Evolutionary conservation across 2,888 invertebrate species (phyloP), one percentile per base, ranked within the genome.

Genomic region (Chrysolina americana): DNA sequence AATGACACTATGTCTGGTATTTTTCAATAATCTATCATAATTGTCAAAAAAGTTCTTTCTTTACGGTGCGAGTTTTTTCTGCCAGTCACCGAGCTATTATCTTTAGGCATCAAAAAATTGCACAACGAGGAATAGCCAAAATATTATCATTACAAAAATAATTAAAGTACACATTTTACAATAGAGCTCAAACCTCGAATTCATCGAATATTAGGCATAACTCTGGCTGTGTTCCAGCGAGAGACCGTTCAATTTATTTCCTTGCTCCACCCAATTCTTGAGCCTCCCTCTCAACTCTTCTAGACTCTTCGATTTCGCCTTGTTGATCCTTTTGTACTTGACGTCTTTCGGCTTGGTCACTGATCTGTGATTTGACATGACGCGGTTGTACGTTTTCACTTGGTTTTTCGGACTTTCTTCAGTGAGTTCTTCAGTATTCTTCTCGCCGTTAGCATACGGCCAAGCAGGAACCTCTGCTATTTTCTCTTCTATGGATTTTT

Each of bases 301-400:
- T 79, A 96, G 89, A 83, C 96, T 96, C 88, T 96, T 95, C 76
- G 96, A 96, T 86, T 96, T 96, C 6, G 96, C 96, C 87, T 96
- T 96, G 86, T 96, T 96, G 87, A 96, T 96, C 84, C 96, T 91
- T 87, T 96, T 96, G 89, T 96, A 96, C 88, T 96, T 96, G 44
- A 96, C 96, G 86, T 96, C 96, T 89, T 96, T 96, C 78, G 96
- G 96, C 87, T 96, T 96, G 6, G 95, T 96, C 68, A 96, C 96
- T 68, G 95, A 95, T 78, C 96, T 91, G 87, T 96, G 96, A 88
- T 96, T 96, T 63, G 95, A 95, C 96, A 96, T 96, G 73, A 96
- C 96, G 80, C 96, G 89, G 87, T 95, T 95, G 88, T 94, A 79
- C 47, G 78, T 79, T 62, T 79, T 79, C 66, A 95, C 94, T 76